Percentiles rank a stretch among this genome's conserved stretches.
These are phyloP conservation scores for Thripadectes ignobilis DNA, from an alignment of 2,797 vertebrate genomes.

Conservation along the genomic window DNA sequence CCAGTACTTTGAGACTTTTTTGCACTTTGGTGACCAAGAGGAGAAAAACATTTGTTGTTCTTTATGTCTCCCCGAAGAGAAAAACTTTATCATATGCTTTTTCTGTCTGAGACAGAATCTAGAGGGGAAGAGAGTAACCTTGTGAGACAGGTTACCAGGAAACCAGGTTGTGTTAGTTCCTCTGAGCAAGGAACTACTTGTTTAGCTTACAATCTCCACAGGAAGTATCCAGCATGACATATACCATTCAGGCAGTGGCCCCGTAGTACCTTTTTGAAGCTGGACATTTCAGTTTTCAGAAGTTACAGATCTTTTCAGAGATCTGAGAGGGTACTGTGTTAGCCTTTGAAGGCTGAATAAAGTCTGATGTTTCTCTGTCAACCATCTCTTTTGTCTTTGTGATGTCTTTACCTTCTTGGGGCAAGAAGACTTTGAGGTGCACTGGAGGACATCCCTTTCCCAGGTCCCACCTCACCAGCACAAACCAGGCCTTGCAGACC, in stretches of 20 bases:
- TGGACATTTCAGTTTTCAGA: not conserved
- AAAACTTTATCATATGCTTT: not conserved
- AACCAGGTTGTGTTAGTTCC: conserved; percentile 36
- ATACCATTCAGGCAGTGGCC: not conserved
- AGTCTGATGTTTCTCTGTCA: not conserved
- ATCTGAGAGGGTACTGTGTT: not conserved
- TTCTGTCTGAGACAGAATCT: not conserved
- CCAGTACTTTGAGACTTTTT: not conserved
- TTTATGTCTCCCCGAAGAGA: not conserved
- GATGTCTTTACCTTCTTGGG: not conserved
- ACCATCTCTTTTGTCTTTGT: not conserved
- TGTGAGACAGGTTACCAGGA: conserved; percentile 46
- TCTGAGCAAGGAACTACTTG: not conserved
- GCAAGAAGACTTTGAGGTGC: not conserved
- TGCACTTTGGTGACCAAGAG: not conserved
- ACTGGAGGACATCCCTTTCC: not conserved
- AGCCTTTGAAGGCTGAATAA: not conserved
- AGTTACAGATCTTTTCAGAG: not conserved
- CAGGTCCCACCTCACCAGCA: not conserved
- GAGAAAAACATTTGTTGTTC: not conserved
- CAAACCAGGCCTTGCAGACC: not conserved
- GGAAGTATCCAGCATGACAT: conserved; percentile 4
- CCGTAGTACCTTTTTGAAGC: not conserved
- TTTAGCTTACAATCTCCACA: not conserved
- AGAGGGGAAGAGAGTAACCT: not conserved